Percentiles rank a stretch among this genome's conserved stretches.
phyloP scores from a whole-genome alignment of 1,140 invertebrate genomes.

The Drosophila subpulchrella region DNA sequence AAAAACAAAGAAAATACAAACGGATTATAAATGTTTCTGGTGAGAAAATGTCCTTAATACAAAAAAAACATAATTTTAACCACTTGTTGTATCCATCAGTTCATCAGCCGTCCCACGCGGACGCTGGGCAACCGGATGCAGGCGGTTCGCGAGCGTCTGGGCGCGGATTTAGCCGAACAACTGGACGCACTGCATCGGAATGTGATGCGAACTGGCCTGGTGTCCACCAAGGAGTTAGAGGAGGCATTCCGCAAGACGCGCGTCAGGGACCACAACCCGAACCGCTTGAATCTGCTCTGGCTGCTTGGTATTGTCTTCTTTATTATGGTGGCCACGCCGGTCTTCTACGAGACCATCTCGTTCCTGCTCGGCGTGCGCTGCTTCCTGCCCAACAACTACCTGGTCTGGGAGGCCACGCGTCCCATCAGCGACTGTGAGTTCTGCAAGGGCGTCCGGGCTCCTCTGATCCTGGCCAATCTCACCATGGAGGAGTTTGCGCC shows the following conservation, averaged over 20 bases:
- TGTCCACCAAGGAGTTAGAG: slow-evolving; percentile 67
- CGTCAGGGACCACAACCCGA: slow-evolving; percentile 58
- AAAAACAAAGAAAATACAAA: slow-evolving; percentile 5
- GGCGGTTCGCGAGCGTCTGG: slow-evolving; percentile 61
- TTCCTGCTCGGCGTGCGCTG: slow-evolving; percentile 87
- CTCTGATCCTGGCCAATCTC: slow-evolving; percentile 88
- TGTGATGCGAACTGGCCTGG: slow-evolving; percentile 68
- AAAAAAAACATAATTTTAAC: not conserved
- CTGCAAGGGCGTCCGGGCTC: slow-evolving; percentile 86
- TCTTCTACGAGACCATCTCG: slow-evolving; percentile 75
- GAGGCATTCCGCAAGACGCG: slow-evolving; percentile 75
- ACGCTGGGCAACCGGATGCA: slow-evolving; percentile 56
- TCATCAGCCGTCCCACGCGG: slow-evolving; percentile 68
- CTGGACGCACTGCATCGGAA: slow-evolving; percentile 70
- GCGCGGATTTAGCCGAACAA: slow-evolving; percentile 62
- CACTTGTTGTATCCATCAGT: slow-evolving; percentile 40
- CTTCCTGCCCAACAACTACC: slow-evolving; percentile 92
- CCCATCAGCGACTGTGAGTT: slow-evolving; percentile 93
- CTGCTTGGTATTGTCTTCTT: slow-evolving; percentile 76
- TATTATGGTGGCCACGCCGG: slow-evolving; percentile 74
- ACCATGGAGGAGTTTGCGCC: slow-evolving; percentile 88
- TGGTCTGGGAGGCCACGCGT: slow-evolving; percentile 93
- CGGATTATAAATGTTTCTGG: slow-evolving; percentile 19
- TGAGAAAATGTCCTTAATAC: slow-evolving; percentile 4
- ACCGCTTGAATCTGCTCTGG: slow-evolving; percentile 71